Conservation (phyloP, 2,113 vertebrate genomes). For the Ursus arctos region DNA sequence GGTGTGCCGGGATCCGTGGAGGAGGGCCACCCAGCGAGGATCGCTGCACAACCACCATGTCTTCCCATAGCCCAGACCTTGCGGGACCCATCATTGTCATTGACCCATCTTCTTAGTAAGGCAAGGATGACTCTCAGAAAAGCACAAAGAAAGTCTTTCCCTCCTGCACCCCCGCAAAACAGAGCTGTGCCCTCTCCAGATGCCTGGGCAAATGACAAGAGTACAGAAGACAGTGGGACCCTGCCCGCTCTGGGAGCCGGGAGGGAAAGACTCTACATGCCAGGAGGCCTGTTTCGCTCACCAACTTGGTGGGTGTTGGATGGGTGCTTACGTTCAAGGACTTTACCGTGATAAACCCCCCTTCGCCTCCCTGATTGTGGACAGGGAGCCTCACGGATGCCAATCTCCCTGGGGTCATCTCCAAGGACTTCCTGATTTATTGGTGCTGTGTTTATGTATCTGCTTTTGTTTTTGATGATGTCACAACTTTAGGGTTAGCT, state of each 20-base stretch:
- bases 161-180: not conserved
- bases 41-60: not conserved
- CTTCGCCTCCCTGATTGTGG: not conserved
- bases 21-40: rapidly evolving
- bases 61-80: not conserved
- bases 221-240: not conserved
- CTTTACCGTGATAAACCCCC: not conserved
- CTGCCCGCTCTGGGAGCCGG: rapidly evolving
- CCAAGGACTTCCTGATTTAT: not conserved
- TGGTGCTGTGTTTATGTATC: constrained; percentile 68
- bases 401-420: not conserved
- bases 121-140: not conserved
- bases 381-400: not conserved
- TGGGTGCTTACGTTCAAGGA: constrained; percentile 52
- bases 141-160: constrained; percentile 48
- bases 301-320: not conserved
- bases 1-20: not conserved
- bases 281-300: not conserved
- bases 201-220: constrained; percentile 34
- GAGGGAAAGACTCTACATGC: not conserved
- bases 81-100: not conserved
- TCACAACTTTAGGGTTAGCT: not conserved
- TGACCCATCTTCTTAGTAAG: constrained; percentile 49
- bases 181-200: constrained; percentile 27
- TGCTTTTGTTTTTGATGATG: not conserved